These are phyloP conservation scores for Syngnathus rostellatus DNA, from an alignment of 2,797 vertebrate species.

Conservation along the genomic window DNA sequence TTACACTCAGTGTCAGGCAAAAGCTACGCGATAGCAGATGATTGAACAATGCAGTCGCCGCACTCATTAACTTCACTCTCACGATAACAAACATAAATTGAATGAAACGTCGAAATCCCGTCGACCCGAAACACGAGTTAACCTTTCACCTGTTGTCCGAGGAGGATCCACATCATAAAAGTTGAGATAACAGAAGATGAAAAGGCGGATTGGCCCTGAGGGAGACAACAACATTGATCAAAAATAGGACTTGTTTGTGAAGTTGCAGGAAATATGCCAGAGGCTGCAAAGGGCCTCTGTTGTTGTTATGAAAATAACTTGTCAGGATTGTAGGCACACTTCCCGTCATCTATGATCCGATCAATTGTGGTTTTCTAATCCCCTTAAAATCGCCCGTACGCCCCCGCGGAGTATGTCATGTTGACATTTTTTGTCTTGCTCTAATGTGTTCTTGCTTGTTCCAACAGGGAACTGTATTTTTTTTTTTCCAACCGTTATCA, in stretches of 20 bases:
- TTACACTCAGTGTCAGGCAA: neutral
- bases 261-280: neutral
- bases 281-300: neutral
- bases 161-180: slow-evolving; percentile 6
- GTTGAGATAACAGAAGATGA: slow-evolving; percentile 5
- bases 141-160: slow-evolving; percentile 32
- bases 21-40: slow-evolving; percentile 2
- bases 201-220: neutral
- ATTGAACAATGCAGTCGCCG: slow-evolving; percentile 3
- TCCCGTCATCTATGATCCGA: neutral
- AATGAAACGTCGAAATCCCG: neutral
- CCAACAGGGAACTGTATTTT: neutral
- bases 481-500: neutral
- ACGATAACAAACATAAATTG: neutral
- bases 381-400: neutral
- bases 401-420: neutral
- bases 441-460: neutral
- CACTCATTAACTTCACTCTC: neutral
- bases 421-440: neutral
- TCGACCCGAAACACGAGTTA: neutral
- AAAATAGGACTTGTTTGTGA: slow-evolving; percentile 12
- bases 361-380: slow-evolving; percentile 2
- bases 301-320: neutral
- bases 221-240: slow-evolving; percentile 17
- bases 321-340: neutral